Percentiles rank a stretch among this genome's conserved stretches.
Evolutionary conservation across 2,888 invertebrate species (phyloP).

Genomic region (Hirtodrosophila duncani): DNA sequence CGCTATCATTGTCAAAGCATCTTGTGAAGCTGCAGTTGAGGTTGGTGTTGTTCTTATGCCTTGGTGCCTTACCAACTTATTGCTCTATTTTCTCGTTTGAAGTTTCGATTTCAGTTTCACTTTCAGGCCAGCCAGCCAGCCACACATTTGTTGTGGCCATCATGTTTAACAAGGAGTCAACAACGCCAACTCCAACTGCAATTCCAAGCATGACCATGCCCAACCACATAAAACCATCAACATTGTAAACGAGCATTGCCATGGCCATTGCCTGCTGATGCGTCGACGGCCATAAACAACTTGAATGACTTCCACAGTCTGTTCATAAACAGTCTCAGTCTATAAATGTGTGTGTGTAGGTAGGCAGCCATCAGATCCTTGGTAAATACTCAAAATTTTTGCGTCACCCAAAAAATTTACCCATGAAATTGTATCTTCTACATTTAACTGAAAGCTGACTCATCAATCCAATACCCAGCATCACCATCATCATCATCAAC

Average conservation of each 20-base stretch:
- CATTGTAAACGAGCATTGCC: constrained; percentile 52
- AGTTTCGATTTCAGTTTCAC: constrained; percentile 73
- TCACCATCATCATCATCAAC: constrained; percentile 1
- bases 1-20: constrained; percentile 60
- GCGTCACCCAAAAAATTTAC: constrained; percentile 2
- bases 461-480: neutral
- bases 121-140: constrained; percentile 56
- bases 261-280: constrained; percentile 6
- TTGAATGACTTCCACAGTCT: constrained; percentile 40
- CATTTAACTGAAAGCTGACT: no score
- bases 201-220: constrained; percentile 9
- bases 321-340: no score
- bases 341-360: constrained; percentile 14
- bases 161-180: constrained; percentile 59
- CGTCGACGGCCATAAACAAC: constrained; percentile 52
- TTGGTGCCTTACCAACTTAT: constrained; percentile 57
- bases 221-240: constrained; percentile 35
- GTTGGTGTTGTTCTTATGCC: neutral
- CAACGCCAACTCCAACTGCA: constrained; percentile 33
- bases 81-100: constrained; percentile 59
- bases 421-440: constrained; percentile 6
- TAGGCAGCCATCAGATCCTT: constrained; percentile 28
- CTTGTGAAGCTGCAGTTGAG: constrained; percentile 20
- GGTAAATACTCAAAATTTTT: constrained; percentile 19
- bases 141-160: constrained; percentile 62